Percentiles rank a stretch among this genome's conserved stretches.
Conservation (phyloP, 2,113 vertebrate genomes). For the Peucedramus taeniatus region DNA sequence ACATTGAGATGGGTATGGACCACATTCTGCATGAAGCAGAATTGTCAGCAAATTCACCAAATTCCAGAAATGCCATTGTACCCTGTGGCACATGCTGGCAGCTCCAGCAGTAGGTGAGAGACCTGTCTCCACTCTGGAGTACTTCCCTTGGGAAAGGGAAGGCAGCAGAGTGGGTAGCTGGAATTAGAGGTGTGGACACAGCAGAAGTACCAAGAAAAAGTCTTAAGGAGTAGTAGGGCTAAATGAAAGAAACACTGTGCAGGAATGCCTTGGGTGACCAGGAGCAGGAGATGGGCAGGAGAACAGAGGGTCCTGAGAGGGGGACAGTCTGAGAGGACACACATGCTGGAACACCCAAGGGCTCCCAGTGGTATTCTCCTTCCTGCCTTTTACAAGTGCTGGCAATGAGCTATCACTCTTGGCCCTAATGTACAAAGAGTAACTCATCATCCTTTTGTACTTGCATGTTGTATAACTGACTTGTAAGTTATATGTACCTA, state of each 20-base stretch:
- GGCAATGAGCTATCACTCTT: not conserved
- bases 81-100: fast-evolving
- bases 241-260: not conserved
- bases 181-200: not conserved
- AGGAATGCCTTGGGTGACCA: not conserved
- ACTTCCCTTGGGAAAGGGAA: not conserved
- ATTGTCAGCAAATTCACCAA: not conserved
- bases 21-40: not conserved
- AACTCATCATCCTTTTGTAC: not conserved
- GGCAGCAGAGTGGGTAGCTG: not conserved
- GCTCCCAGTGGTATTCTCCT: not conserved
- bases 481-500: not conserved
- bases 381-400: not conserved
- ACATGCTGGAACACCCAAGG: not conserved
- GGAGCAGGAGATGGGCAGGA: not conserved
- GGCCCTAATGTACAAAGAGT: not conserved
- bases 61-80: not conserved
- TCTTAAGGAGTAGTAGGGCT: not conserved
- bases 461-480: not conserved
- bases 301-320: not conserved
- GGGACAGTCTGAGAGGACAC: not conserved
- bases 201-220: not conserved
- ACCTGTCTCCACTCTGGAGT: not conserved
- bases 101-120: not conserved
- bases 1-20: not conserved